Evolutionary conservation across 2,113 vertebrate species (phyloP).

Genomic region (Lophius piscatorius): DNA sequence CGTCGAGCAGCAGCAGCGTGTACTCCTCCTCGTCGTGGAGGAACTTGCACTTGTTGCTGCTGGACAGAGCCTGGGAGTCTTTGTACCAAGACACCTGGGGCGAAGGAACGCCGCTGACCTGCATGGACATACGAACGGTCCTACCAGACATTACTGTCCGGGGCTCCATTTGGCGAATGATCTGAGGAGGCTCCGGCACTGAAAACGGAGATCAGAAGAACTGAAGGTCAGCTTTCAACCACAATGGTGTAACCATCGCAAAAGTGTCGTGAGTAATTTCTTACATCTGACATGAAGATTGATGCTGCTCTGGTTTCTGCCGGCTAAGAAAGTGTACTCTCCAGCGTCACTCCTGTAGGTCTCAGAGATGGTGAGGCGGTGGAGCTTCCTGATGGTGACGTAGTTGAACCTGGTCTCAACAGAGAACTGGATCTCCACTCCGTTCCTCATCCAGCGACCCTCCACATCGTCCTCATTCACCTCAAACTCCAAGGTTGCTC

Average conservation of each 20-base stretch:
- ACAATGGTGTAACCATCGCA: too few relatives aligned
- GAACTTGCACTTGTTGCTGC: slow-evolving; percentile 89
- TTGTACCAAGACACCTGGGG: slow-evolving; percentile 93
- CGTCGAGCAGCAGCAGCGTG: slow-evolving; percentile 89
- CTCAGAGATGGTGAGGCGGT: slow-evolving; percentile 93
- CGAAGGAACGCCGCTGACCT: slow-evolving; percentile 86
- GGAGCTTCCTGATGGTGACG: slow-evolving; percentile 87
- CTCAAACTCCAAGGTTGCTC: slow-evolving; percentile 93
- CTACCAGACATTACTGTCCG: slow-evolving; percentile 84
- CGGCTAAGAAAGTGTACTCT: slow-evolving; percentile 92
- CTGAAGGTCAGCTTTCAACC: not conserved
- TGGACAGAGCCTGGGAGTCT: slow-evolving; percentile 86
- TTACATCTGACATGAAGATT: slow-evolving; percentile 89
- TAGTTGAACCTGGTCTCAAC: slow-evolving; percentile 89
- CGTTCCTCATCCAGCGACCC: slow-evolving; percentile 92
- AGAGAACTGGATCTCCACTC: slow-evolving; percentile 89
- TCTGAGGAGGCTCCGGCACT: slow-evolving; percentile 90
- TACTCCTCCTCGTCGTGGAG: slow-evolving; percentile 90
- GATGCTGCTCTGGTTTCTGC: slow-evolving; percentile 88
- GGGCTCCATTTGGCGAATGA: slow-evolving; percentile 84
- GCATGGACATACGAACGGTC: slow-evolving; percentile 86
- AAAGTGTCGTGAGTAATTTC: slow-evolving; percentile 39
- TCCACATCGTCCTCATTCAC: slow-evolving; percentile 97
- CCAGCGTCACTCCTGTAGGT: slow-evolving; percentile 91
- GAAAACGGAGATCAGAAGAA: not conserved